A percentile compares a stretch with the other conserved stretches of the same genome.
phyloP scores from a whole-genome alignment of 2,888 invertebrate genomes.

The Palloptera scutellata region DNA sequence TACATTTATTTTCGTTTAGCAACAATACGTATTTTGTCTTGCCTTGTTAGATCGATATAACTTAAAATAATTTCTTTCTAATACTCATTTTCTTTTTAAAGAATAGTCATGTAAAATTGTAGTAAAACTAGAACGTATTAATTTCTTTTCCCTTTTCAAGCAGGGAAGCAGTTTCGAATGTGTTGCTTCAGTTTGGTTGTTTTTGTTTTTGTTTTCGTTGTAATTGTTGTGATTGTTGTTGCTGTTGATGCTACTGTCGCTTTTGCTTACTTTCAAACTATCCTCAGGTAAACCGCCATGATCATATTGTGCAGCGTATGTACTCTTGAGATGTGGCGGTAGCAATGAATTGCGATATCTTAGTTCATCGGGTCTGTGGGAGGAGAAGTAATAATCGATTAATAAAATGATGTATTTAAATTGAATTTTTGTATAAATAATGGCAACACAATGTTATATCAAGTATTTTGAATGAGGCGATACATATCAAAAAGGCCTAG shows the following conservation, averaged over 20 bases:
- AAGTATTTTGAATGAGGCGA: too few relatives aligned
- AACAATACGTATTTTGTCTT: slow-evolving; percentile 1
- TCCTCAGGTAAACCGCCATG: slow-evolving; percentile 70
- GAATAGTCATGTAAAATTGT: slow-evolving; percentile 34
- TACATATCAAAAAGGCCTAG: too few relatives aligned
- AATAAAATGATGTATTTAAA: background rate
- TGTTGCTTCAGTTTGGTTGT: slow-evolving; percentile 22
- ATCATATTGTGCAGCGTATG: slow-evolving; percentile 84
- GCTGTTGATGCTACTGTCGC: slow-evolving; percentile 22
- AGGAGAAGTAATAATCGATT: background rate
- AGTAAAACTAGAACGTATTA: slow-evolving; percentile 27
- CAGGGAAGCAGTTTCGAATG: slow-evolving; percentile 27
- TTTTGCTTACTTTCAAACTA: slow-evolving; percentile 70
- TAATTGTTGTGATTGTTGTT: slow-evolving; percentile 27
- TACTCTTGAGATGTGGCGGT: slow-evolving; percentile 85
- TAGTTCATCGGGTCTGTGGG: slow-evolving; percentile 71
- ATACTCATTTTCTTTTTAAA: slow-evolving; percentile 6
- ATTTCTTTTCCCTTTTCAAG: slow-evolving; percentile 24
- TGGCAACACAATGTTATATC: background rate
- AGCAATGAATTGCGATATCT: slow-evolving; percentile 82
- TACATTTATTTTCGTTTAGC: background rate
- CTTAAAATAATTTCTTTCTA: background rate
- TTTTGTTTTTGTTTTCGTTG: slow-evolving; percentile 21
- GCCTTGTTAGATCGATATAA: background rate
- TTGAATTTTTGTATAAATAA: background rate